A percentile compares a stretch with the other conserved stretches of the same genome.
Conservation (phyloP, 2,113 vertebrate species). For the Salvator merianae region DNA sequence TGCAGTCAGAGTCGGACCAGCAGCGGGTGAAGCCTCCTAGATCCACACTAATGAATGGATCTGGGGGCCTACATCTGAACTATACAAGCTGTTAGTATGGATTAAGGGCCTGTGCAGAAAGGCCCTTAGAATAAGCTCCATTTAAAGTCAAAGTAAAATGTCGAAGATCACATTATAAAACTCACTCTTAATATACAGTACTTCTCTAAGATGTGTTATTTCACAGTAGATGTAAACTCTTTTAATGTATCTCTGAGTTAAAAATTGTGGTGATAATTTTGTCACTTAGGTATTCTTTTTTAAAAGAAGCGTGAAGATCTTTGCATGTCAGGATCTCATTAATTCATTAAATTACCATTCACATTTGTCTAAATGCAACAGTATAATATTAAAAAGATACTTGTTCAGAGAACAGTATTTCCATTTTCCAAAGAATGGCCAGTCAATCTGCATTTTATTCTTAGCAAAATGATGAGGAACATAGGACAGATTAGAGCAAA, state of each 20-base stretch:
- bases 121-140: background rate
- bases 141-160: background rate
- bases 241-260: background rate
- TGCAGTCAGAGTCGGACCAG: no score
- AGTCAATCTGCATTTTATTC: background rate
- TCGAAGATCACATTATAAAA: background rate
- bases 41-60: no score
- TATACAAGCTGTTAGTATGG: no score
- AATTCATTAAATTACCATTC: background rate
- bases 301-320: background rate
- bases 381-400: background rate
- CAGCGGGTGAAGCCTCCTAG: no score
- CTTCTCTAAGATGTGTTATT: conserved; percentile 2
- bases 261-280: conserved; percentile 12
- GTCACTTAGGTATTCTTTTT: background rate
- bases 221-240: background rate
- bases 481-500: background rate
- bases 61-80: no score
- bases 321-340: conserved; percentile 23
- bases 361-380: conserved; percentile 8
- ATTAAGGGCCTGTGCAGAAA: no score
- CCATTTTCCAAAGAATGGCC: background rate
- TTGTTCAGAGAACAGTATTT: conserved; percentile 13
- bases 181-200: background rate
- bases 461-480: background rate